Base-by-base conservation (phyloP, 2,113 vertebrate species). In the Bubo bubo region DNA sequence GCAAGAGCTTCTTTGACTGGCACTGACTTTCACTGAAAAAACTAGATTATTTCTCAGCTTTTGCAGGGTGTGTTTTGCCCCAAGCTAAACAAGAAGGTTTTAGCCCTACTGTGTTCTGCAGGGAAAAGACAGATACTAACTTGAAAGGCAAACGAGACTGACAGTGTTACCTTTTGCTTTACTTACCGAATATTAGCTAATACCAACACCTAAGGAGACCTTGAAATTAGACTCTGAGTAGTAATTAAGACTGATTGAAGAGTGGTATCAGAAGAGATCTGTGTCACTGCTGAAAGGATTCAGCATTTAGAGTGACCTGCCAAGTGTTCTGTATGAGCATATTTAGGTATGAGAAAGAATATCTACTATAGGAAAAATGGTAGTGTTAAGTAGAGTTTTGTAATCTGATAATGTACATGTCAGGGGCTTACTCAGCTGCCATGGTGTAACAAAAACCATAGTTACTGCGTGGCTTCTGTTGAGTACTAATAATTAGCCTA, bases 21-120 rank as follows among this genome's bases (percentile, higher is more conserved):
- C 98, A 98, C 53, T 52, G 86, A 95, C 95, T 98, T 98, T 98
- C 97, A 98, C 97, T 98, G 98, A 96, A 97, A 98, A 98, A 98
- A 98, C 96, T 97, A 98, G 97, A 96, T 90, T 97, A 89, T 97
- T 97, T 98, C 96, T 96, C 96, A 91, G 96, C 92, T 95, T 86
- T 56, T 94, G 81, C 94, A 97, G 98, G 97, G 97, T 93, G 96
- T 97, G 97, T 98, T 98, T 98, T 93, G 98, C 98, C 98, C 97
- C 94, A 71, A 98, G 98, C 98, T 92, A 98, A 98, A 98, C 97
- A 98, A 95, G 94, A 89, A 96, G 96, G 88, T 86, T 97, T 98
- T 91, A 97, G 96, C 93, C 96, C 96, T 96, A 86, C 89, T 95
- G 93, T 53, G 18, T 97, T 98, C 97, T 88, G 34, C 5, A 1